Evolutionary conservation across 2,888 invertebrate genomes (phyloP).

Genomic region (Palloptera scutellata): DNA sequence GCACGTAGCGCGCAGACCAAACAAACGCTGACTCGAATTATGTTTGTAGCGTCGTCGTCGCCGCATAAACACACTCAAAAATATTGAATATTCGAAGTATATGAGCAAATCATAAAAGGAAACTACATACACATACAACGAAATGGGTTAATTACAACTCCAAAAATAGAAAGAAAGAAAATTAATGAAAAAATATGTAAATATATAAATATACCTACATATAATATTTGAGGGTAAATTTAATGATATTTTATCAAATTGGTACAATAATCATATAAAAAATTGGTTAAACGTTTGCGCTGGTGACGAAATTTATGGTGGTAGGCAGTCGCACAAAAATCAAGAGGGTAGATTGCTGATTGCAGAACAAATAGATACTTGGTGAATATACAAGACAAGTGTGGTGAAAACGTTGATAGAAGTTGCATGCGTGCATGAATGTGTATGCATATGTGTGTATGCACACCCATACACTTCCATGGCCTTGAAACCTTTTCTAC

Average conservation of each 20-base stretch:
- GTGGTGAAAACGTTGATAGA: no score
- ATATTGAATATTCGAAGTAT: no score
- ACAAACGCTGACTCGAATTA: not conserved
- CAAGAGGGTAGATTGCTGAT: not conserved
- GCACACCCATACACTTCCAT: not conserved
- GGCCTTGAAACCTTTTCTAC: not conserved
- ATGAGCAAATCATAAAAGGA: not conserved
- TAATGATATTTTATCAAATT: no score
- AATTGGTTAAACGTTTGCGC: no score
- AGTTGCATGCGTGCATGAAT: not conserved
- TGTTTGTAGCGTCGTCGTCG: not conserved
- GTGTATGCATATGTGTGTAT: not conserved
- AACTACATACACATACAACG: not conserved
- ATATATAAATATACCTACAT: no score
- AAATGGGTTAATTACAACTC: not conserved
- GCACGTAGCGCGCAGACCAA: constrained; percentile 41
- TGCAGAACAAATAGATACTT: not conserved
- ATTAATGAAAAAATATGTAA: no score
- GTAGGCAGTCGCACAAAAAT: not conserved
- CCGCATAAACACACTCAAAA: not conserved
- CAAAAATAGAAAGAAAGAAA: not conserved
- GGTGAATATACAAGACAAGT: no score
- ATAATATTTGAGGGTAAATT: no score
- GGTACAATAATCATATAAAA: no score
- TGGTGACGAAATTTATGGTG: no score